Conservation (phyloP, 2,888 invertebrate species). For the Hylaea fasciaria region DNA sequence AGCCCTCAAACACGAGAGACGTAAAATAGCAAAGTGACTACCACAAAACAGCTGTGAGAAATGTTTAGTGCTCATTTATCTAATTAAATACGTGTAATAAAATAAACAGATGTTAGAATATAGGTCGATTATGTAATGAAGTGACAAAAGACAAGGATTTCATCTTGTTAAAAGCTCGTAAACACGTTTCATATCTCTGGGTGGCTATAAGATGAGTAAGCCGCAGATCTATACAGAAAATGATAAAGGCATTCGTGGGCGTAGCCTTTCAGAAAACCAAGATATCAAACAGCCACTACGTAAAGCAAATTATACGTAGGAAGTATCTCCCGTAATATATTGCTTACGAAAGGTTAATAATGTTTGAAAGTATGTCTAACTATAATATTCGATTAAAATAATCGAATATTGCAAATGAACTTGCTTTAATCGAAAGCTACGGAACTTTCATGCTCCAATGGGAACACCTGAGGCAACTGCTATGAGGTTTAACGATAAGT, state of each 20-base stretch:
- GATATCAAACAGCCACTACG: not conserved
- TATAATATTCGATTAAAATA: slow-evolving; percentile 15
- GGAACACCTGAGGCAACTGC: slow-evolving; percentile 17
- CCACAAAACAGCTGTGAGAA: slow-evolving; percentile 12
- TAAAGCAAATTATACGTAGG: not conserved
- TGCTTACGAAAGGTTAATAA: not conserved
- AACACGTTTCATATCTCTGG: not conserved
- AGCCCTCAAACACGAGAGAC: not conserved
- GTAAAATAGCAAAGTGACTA: not conserved
- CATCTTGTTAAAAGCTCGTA: slow-evolving; percentile 10
- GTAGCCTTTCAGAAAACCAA: slow-evolving; percentile 1
- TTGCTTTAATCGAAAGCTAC: slow-evolving; percentile 22
- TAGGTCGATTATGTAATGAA: slow-evolving; percentile 25
- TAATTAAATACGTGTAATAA: slow-evolving; percentile 21
- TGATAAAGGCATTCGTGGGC: slow-evolving; percentile 2
- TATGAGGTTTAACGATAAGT: slow-evolving; percentile 33
- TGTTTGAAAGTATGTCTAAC: not conserved
- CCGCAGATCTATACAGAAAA: slow-evolving; percentile 1
- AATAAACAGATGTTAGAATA: slow-evolving; percentile 31
- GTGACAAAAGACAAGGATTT: slow-evolving; percentile 23
- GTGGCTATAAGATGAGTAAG: not conserved
- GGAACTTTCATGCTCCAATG: slow-evolving; percentile 22
- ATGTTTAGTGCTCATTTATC: not conserved
- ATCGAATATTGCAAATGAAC: slow-evolving; percentile 16
- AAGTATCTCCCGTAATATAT: not conserved